Conservation (phyloP, 2,888 invertebrate genomes). For the Aporophyla nigra region DNA sequence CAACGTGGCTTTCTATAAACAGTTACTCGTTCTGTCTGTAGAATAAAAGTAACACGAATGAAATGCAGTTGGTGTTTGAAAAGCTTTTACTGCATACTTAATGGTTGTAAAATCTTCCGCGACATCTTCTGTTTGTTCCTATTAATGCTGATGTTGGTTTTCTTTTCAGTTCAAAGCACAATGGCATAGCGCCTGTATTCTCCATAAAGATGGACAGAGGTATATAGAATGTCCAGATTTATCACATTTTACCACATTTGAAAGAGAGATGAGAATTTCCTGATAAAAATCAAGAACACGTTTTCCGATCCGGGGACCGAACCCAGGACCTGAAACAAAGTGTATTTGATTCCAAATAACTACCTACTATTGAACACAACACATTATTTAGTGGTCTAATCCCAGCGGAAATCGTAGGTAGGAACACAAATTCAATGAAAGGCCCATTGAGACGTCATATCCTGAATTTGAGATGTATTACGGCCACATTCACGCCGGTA, state of each 20-base stretch:
- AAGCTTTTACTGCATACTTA: constrained; percentile 21
- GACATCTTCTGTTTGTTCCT: not conserved
- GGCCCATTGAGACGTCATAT: constrained; percentile 32
- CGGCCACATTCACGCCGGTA: constrained; percentile 38
- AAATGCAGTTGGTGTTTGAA: constrained; percentile 16
- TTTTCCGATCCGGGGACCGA: not conserved
- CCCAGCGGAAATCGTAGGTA: constrained; percentile 20
- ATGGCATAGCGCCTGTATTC: not conserved
- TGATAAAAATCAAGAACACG: not conserved
- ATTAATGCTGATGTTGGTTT: constrained; percentile 3
- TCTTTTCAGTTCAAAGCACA: not conserved
- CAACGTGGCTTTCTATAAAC: not conserved
- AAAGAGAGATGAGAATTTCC: not conserved
- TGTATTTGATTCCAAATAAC: not conserved
- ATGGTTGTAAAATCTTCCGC: constrained; percentile 23
- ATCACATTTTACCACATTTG: not conserved
- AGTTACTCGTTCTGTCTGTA: not conserved
- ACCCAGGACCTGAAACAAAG: not conserved
- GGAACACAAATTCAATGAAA: constrained; percentile 13
- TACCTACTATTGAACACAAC: not conserved
- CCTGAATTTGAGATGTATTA: constrained; percentile 57
- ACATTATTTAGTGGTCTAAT: not conserved
- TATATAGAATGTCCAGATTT: not conserved
- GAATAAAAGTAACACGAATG: constrained; percentile 12
- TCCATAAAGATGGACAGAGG: not conserved